Conservation (phyloP, 2,888 invertebrate species). For the Crematogaster levior region DNA sequence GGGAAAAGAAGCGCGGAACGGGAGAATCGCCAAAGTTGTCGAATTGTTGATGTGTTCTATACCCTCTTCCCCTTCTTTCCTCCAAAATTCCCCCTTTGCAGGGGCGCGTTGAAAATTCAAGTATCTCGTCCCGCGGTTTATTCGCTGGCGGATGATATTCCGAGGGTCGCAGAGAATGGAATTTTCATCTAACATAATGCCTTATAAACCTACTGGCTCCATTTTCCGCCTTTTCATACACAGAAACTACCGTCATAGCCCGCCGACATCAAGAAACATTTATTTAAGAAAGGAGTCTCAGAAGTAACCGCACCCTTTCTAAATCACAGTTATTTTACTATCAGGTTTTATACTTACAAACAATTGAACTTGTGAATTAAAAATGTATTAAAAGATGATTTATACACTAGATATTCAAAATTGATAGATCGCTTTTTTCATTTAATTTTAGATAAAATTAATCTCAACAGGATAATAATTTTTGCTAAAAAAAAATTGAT, state of each 20-base stretch:
- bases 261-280: slow-evolving; percentile 29
- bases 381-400: not conserved
- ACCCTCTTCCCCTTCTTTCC: slow-evolving; percentile 11
- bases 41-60: slow-evolving; percentile 58
- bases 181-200: slow-evolving; percentile 49
- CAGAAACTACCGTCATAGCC: slow-evolving; percentile 14
- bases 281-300: not conserved
- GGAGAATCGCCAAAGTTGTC: slow-evolving; percentile 46
- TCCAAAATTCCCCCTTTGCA: slow-evolving; percentile 5
- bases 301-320: not conserved
- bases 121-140: slow-evolving; percentile 29
- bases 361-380: no score
- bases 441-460: not conserved
- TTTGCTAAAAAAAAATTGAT: not conserved
- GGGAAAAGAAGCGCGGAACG: slow-evolving; percentile 57
- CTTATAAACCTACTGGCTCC: slow-evolving; percentile 41
- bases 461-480: not conserved
- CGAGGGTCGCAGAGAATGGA: slow-evolving; percentile 41
- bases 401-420: not conserved
- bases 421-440: not conserved
- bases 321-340: not conserved
- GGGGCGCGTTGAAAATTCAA: slow-evolving; percentile 40
- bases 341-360: not conserved
- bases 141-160: slow-evolving; percentile 36
- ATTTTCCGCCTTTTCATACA: slow-evolving; percentile 36